Evolutionary conservation across 2,797 vertebrate species (phyloP).

Genomic region (Coluber constrictor): DNA sequence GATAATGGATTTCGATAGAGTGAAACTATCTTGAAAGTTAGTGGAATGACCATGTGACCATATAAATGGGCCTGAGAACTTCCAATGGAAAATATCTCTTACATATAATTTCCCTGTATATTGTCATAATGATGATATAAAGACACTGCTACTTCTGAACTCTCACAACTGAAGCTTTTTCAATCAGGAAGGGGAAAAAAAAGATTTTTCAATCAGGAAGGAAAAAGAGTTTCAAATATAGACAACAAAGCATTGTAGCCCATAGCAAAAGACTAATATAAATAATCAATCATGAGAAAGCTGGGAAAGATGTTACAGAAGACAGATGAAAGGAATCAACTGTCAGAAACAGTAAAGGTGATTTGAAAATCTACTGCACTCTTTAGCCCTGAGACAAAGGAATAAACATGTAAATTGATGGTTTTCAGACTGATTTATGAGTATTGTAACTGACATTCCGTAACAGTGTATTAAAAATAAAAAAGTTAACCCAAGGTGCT

Average conservation of each 20-base stretch:
- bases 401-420: conserved; percentile 28
- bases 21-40: neutral
- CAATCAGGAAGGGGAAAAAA: neutral
- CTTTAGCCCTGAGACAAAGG: conserved; percentile 24
- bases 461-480: neutral
- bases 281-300: neutral
- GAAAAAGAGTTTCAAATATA: neutral
- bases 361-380: conserved; percentile 6
- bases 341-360: conserved; percentile 17
- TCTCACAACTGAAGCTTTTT: neutral
- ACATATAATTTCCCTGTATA: neutral
- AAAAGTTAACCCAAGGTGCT: neutral
- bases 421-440: conserved; percentile 18
- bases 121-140: neutral
- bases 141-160: neutral
- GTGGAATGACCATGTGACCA: neutral
- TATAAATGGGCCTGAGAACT: neutral
- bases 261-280: conserved; percentile 5
- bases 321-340: conserved; percentile 16
- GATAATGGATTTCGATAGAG: neutral
- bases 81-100: neutral
- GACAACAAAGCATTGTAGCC: conserved; percentile 6
- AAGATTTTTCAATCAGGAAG: neutral
- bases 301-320: neutral
- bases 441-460: neutral